These are phyloP conservation scores for Pollimyrus isidori DNA, from an alignment of 2,113 vertebrate genomes.

Conservation along the genomic window DNA sequence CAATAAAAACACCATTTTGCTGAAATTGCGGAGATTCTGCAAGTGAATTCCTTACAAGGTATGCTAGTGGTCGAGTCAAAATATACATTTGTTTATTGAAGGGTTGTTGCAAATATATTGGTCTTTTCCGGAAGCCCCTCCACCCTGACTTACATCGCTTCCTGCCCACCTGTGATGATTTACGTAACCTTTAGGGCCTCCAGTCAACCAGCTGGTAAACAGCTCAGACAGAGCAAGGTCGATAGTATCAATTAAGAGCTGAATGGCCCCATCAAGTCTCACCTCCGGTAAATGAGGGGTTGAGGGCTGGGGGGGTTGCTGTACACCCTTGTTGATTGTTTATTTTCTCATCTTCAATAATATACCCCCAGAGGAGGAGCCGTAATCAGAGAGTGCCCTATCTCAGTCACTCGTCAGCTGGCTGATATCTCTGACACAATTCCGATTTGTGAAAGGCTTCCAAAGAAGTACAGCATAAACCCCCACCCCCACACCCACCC, in stretches of 20 bases:
- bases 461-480: conserved; percentile 6
- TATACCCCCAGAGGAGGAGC: neutral
- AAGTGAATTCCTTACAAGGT: neutral
- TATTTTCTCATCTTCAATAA: neutral
- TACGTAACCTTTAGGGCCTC: neutral
- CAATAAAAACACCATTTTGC: no score
- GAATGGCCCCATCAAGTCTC: neutral
- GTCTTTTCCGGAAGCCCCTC: neutral
- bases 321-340: neutral
- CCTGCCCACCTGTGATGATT: neutral
- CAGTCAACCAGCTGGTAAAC: neutral
- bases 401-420: conserved; percentile 31
- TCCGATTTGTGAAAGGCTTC: conserved; percentile 26
- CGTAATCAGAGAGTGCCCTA: conserved; percentile 16
- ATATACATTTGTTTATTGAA: neutral
- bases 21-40: no score
- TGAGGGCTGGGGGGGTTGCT: neutral
- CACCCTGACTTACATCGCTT: neutral
- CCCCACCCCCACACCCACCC: neutral
- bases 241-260: neutral
- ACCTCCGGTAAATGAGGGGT: neutral
- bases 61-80: neutral
- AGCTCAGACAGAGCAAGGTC: neutral
- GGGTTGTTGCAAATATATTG: neutral
- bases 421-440: neutral